Evolutionary conservation across 2,797 vertebrate genomes (phyloP).

Genomic region (Nasua narica): DNA sequence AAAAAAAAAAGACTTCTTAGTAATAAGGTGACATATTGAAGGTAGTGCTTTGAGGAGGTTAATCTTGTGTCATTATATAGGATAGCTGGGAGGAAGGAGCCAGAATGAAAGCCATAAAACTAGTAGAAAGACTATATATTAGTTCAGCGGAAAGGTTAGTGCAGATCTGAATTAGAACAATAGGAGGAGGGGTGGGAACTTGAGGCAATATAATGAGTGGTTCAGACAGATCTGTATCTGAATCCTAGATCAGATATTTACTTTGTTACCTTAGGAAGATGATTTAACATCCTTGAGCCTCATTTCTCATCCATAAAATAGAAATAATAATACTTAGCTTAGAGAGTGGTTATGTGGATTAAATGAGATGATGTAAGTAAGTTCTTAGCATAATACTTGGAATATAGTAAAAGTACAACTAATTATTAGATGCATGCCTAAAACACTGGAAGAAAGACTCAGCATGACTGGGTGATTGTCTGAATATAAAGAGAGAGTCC

Average conservation of each 20-base stretch:
- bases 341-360: slow-evolving; percentile 10
- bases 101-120: not conserved
- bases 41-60: not conserved
- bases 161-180: not conserved
- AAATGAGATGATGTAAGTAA: not conserved
- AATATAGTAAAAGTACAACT: not conserved
- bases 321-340: not conserved
- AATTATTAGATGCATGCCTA: not conserved
- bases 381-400: not conserved
- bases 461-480: not conserved
- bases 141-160: not conserved
- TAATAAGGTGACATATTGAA: not conserved
- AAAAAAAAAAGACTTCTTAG: not conserved
- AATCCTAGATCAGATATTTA: not conserved
- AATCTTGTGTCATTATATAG: not conserved
- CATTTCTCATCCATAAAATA: not conserved
- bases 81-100: not conserved
- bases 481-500: not conserved
- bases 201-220: not conserved
- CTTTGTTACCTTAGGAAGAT: not conserved
- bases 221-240: not conserved
- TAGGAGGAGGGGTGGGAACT: not conserved
- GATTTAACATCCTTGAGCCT: slow-evolving; percentile 2
- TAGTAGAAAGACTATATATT: not conserved
- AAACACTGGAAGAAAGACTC: not conserved